phyloP scores from a whole-genome alignment of 1,140 invertebrate genomes.

The Temnothorax longispinosus region DNA sequence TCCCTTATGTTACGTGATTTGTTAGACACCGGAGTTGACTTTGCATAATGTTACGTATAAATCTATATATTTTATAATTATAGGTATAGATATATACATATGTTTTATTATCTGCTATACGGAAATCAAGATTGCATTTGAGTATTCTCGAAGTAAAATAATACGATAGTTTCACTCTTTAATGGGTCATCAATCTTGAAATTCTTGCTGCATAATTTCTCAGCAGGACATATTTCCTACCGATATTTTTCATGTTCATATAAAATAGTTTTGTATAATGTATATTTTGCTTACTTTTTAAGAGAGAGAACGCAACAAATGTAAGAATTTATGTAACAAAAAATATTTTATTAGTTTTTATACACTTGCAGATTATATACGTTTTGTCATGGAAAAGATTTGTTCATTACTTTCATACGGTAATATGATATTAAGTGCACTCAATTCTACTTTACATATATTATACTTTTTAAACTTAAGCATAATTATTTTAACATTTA shows the following conservation, averaged over 20 bases:
- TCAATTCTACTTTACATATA: conserved; percentile 9
- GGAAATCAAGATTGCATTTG: neutral
- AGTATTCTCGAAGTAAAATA: neutral
- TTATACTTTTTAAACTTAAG: conserved; percentile 6
- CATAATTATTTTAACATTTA: conserved; percentile 3
- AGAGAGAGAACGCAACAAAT: neutral
- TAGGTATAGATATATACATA: neutral
- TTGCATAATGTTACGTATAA: conserved; percentile 82
- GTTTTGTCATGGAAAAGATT: conserved; percentile 1
- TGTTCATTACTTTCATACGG: conserved; percentile 17
- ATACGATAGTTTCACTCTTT: neutral
- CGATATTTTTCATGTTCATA: neutral
- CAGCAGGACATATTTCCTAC: neutral
- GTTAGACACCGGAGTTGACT: conserved; percentile 89
- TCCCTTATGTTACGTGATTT: conserved; percentile 88
- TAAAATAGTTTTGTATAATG: conserved; percentile 14
- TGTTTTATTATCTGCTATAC: neutral
- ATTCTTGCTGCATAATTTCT: neutral
- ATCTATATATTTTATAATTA: neutral
- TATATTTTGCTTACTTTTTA: conserved; percentile 12
- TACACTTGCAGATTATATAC: conserved; percentile 22
- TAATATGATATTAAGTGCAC: neutral
- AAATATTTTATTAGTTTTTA: conserved; percentile 60
- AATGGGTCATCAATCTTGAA: neutral
- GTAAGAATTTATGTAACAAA: conserved; percentile 45